Conservation (phyloP, 2,797 vertebrate genomes). For the Picus viridis region DNA sequence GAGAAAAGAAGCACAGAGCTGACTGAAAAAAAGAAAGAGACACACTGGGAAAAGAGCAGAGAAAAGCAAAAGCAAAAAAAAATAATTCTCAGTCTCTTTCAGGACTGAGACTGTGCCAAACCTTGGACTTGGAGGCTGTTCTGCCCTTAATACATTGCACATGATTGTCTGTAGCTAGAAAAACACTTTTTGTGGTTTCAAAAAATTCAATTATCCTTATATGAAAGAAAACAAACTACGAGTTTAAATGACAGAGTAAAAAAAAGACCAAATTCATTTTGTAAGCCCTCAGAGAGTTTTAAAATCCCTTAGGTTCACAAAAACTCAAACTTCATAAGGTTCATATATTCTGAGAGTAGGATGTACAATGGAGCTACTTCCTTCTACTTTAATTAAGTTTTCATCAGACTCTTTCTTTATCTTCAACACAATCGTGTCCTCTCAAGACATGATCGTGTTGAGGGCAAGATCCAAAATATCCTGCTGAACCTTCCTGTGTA, state of each 20-base stretch:
- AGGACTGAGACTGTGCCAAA: conserved; percentile 50
- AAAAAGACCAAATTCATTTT: conserved; percentile 57
- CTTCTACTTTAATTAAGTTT: conserved; percentile 42
- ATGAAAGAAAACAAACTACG: conserved; percentile 49
- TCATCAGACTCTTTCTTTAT: background rate
- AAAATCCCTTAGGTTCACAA: conserved; percentile 52
- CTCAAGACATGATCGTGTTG: background rate
- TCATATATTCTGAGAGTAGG: background rate
- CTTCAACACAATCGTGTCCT: background rate
- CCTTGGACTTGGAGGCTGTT: conserved; percentile 54
- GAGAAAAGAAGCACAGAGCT: background rate
- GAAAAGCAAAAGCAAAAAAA: background rate
- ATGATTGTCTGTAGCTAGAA: conserved; percentile 65
- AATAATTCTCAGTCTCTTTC: conserved; percentile 21
- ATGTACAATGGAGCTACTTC: background rate
- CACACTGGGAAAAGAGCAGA: background rate
- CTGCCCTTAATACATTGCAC: conserved; percentile 63
- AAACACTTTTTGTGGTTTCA: conserved; percentile 53
- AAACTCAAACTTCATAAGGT: conserved; percentile 12
- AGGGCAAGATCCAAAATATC: background rate
- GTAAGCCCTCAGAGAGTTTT: conserved; percentile 22
- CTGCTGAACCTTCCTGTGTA: background rate
- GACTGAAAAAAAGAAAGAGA: background rate
- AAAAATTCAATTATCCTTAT: conserved; percentile 54
- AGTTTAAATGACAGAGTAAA: conserved; percentile 52